These are phyloP conservation scores for Boleophthalmus pectinirostris DNA, from an alignment of 2,113 vertebrate species.

Conservation along the genomic window DNA sequence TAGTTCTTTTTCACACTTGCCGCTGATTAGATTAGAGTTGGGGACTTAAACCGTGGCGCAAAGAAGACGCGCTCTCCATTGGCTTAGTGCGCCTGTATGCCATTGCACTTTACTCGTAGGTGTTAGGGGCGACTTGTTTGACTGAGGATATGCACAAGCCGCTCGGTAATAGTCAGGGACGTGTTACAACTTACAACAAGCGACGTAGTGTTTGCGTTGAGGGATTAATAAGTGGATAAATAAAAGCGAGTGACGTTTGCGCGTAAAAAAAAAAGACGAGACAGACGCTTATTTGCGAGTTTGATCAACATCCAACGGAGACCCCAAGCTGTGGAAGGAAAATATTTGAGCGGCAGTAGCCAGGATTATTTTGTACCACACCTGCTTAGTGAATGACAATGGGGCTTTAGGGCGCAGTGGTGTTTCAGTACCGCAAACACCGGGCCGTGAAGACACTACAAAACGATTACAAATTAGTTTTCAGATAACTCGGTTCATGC, in stretches of 20 bases:
- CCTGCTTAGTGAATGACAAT: constrained; percentile 51
- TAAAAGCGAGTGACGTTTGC: not conserved
- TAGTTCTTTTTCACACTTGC: constrained; percentile 75
- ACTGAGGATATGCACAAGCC: constrained; percentile 70
- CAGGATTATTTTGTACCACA: constrained; percentile 52
- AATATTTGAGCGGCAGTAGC: constrained; percentile 37
- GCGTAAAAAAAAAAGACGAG: not conserved
- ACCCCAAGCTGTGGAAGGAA: not conserved
- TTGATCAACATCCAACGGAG: constrained; percentile 43
- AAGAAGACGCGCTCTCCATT: not conserved
- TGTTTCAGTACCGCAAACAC: not conserved
- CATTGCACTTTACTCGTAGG: constrained; percentile 60
- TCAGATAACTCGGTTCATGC: not conserved
- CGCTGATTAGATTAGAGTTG: constrained; percentile 80
- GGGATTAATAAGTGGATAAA: constrained; percentile 51
- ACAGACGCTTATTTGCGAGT: constrained; percentile 19
- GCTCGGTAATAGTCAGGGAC: constrained; percentile 12
- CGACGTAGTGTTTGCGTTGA: constrained; percentile 58
- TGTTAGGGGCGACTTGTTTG: constrained; percentile 68
- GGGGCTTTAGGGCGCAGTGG: not conserved
- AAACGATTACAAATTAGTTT: not conserved
- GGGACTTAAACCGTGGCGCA: constrained; percentile 58
- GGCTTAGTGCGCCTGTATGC: constrained; percentile 25
- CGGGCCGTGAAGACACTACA: not conserved
- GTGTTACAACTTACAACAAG: constrained; percentile 42